Evolutionary conservation across 2,888 invertebrate genomes (phyloP).

Genomic region (Elegia similella): DNA sequence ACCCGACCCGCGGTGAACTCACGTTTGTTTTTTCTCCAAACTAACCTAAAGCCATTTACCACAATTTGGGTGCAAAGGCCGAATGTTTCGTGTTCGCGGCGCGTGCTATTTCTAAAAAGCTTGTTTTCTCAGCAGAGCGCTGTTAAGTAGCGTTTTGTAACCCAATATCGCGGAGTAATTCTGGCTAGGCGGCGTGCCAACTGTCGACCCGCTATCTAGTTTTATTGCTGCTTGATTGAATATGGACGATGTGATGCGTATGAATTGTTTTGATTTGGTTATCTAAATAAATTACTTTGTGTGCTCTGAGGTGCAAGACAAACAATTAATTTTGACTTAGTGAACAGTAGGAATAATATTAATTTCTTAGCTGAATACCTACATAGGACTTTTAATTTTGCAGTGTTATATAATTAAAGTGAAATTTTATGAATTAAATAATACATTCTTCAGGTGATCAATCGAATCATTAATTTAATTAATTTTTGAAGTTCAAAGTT

Average conservation of each 20-base stretch:
- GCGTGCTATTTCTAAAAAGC: slow-evolving; percentile 77
- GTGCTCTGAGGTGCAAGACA: background rate
- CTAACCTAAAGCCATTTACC: slow-evolving; percentile 73
- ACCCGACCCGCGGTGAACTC: slow-evolving; percentile 43
- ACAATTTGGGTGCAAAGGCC: slow-evolving; percentile 74
- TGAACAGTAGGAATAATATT: too few relatives aligned
- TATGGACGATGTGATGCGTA: background rate
- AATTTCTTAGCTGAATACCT: too few relatives aligned
- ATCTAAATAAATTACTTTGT: background rate
- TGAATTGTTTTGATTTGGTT: background rate
- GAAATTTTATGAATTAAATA: too few relatives aligned
- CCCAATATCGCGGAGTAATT: slow-evolving; percentile 56
- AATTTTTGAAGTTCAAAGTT: too few relatives aligned
- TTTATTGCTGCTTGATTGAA: slow-evolving; percentile 25
- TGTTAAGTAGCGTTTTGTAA: slow-evolving; percentile 73
- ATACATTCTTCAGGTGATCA: too few relatives aligned
- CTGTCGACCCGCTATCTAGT: slow-evolving; percentile 37
- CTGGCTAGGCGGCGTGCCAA: slow-evolving; percentile 67
- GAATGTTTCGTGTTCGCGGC: slow-evolving; percentile 54
- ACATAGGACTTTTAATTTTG: too few relatives aligned
- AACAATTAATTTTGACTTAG: background rate
- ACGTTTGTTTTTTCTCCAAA: slow-evolving; percentile 67
- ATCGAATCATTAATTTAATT: too few relatives aligned
- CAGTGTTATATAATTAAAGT: too few relatives aligned
- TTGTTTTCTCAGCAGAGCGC: slow-evolving; percentile 75